Conservation (phyloP, 2,797 vertebrate species). For the Pelochelys cantorii region DNA sequence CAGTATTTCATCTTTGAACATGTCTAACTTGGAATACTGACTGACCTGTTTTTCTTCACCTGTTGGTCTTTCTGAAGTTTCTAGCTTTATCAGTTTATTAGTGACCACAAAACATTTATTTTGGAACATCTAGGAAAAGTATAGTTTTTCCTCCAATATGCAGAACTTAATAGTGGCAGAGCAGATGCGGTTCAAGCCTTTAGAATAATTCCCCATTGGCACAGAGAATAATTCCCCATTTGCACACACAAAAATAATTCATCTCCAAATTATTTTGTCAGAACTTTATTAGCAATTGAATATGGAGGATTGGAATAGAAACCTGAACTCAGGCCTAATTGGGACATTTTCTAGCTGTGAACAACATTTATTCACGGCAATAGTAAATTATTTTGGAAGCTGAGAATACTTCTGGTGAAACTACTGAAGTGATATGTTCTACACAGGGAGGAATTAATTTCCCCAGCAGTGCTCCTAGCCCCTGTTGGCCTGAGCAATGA, state of each 20-base stretch:
- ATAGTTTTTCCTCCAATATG: constrained; percentile 24
- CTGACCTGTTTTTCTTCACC: constrained; percentile 51
- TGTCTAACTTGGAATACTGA: constrained; percentile 30
- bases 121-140: constrained; percentile 38
- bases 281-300: constrained; percentile 5
- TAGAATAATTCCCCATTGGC: constrained; percentile 19
- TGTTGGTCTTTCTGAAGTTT: constrained; percentile 46
- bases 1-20: constrained; percentile 32
- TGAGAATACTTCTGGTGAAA: not conserved
- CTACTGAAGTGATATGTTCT: not conserved
- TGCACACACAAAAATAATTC: constrained; percentile 6
- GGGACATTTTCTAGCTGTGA: not conserved
- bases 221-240: not conserved
- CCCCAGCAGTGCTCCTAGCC: not conserved
- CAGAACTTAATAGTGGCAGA: constrained; percentile 3
- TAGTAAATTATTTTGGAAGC: not conserved
- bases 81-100: constrained; percentile 62
- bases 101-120: constrained; percentile 58
- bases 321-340: not conserved
- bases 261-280: constrained; percentile 41
- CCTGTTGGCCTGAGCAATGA: not conserved
- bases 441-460: not conserved
- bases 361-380: not conserved
- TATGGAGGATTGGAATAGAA: not conserved
- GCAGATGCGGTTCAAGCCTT: constrained; percentile 15